Evolutionary conservation across 1,140 invertebrate genomes (phyloP).

Genomic region (Leptopilina boulardi): DNA sequence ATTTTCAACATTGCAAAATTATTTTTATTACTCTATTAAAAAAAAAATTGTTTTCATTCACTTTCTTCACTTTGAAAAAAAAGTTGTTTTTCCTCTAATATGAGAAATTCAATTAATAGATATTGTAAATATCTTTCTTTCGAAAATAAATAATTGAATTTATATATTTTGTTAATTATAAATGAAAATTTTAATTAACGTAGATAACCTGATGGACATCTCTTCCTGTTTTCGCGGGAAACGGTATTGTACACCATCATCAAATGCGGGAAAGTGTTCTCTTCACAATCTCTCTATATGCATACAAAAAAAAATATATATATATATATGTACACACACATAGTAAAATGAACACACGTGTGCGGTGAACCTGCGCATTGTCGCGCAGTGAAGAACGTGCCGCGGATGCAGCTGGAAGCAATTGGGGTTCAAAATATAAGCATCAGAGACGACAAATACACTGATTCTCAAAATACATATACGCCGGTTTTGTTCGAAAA

Average conservation of each 20-base stretch:
- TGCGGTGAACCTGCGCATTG: conserved; percentile 30
- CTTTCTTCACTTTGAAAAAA: too few species aligned
- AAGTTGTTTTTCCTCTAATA: too few species aligned
- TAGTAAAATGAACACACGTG: conserved; percentile 18
- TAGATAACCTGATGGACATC: neutral
- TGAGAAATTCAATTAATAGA: too few species aligned
- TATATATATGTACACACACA: neutral
- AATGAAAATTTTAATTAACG: neutral
- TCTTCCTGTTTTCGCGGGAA: conserved; percentile 29
- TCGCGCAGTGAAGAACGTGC: conserved; percentile 24
- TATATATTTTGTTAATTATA: too few species aligned
- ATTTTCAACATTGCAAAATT: too few species aligned
- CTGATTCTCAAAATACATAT: neutral
- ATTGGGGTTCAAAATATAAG: conserved; percentile 10
- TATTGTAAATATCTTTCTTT: too few species aligned
- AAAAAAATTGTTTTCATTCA: too few species aligned
- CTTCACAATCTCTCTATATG: too few species aligned
- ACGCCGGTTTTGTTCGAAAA: neutral
- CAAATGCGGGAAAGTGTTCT: conserved; percentile 30
- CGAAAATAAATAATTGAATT: too few species aligned
- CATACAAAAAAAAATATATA: too few species aligned
- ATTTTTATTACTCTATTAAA: too few species aligned
- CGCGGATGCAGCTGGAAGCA: conserved; percentile 25
- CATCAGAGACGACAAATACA: neutral
- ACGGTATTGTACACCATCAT: conserved; percentile 10